Evolutionary conservation across 2,888 invertebrate genomes (phyloP), one percentile per base, ranked within the genome.

Genomic region (Chirona hameri): DNA sequence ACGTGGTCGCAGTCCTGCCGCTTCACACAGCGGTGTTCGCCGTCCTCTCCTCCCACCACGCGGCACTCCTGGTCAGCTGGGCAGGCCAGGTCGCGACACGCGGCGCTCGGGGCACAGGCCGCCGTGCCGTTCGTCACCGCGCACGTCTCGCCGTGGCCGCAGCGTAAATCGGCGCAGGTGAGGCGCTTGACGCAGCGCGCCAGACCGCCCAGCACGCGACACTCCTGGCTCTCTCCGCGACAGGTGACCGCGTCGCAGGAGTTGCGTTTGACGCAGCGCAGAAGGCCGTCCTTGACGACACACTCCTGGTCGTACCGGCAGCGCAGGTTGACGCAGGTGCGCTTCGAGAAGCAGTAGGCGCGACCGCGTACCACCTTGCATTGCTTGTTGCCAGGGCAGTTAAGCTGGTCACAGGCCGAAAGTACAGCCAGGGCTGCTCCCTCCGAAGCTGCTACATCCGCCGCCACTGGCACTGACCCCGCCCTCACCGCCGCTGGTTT

Each of bases 251-350:
- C 31, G 9, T n/a, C 27, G 15, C 72, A 72, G 31, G 14, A 1
- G 72, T 15, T 14, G 31, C 0, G 72, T 27, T 72, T 72, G 72
- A 18, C 31, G 31, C 72, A 72, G 31, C 72, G 72, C 31, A 27
- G 31, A 14, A 31, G 12, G 18, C 72, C 72, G 31, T 27, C 15
- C 15, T 15, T 1, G 15, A 31, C 15, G 27, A 27, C 3, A 27
- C 72, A 72, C 72, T 72, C 72, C 72, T 72, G 72, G 72, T 72
- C 72, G 72, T 72, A 72, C 15, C 72, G 72, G 72, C 72, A 72
- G 31, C 72, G 72, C 72, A 72, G 72, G 31, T 31, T 4, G 3
- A 3, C 29, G 72, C 72, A 72, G 15, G 72, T 10, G 72, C 72
- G 72, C 31, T 72, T 29, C 24, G 29, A 15, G 15, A 72, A 3